A percentile compares a stretch with the other conserved stretches of the same genome.
phyloP scores from a whole-genome alignment of 2,113 vertebrate genomes.

The Crotalus tigris region DNA sequence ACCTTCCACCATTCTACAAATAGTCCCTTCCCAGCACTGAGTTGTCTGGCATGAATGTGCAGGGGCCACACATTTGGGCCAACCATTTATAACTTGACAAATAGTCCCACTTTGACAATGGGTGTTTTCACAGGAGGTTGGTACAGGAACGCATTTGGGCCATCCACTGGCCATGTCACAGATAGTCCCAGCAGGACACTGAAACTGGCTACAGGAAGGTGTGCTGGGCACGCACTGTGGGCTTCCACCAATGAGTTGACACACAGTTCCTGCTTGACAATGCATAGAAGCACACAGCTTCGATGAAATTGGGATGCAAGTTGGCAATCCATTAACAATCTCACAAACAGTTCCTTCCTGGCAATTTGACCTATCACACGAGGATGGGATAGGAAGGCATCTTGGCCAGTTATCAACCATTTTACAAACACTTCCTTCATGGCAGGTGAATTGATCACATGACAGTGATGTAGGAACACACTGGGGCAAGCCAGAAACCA shows the following conservation, averaged over 20 bases:
- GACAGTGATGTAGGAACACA: not conserved
- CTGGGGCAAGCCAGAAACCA: not conserved
- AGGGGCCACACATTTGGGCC: not conserved
- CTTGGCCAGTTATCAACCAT: not conserved
- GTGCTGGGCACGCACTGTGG: not conserved
- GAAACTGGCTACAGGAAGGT: not conserved
- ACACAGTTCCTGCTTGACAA: not conserved
- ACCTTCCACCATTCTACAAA: slow-evolving; percentile 4
- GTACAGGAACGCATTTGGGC: not conserved
- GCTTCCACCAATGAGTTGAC: not conserved
- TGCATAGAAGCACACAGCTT: not conserved
- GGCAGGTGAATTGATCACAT: not conserved
- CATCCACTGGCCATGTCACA: not conserved
- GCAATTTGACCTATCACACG: not conserved
- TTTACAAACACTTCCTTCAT: not conserved
- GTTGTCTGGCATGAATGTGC: not conserved
- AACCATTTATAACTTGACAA: not conserved
- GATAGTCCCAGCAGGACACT: not conserved
- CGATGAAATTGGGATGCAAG: not conserved
- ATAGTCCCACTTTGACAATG: not conserved
- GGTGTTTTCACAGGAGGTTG: not conserved
- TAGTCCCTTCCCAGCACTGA: not conserved
- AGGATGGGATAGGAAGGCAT: not conserved
- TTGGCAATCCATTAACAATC: not conserved
- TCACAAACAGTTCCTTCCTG: not conserved